Evolutionary conservation across 2,888 invertebrate species (phyloP), one percentile per base, ranked within the genome.

Genomic region (Embidobia sp.): DNA sequence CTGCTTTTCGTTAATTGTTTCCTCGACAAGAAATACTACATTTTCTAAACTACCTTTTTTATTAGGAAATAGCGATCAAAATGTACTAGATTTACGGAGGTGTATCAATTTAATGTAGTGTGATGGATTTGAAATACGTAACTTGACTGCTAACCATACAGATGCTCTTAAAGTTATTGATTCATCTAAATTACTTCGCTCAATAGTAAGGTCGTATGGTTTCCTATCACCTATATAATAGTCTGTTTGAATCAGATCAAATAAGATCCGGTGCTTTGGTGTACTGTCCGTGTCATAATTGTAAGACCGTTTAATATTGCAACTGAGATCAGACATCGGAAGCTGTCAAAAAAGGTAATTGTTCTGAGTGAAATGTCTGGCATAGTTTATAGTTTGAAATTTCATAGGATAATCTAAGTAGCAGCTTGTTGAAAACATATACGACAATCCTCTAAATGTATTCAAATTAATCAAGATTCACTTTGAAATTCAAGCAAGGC

Each of bases 111-210:
- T 19, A 26, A 31, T 57, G 18, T 29, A 13, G 15, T 8, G 10
- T 11, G 42, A 10, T 13, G 10, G 19, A 1, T 46, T 46, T 13
- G 46, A 44, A 27, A 26, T 26, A 29, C 13, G 33, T 22, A 44
- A 44, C 46, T 29, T 27, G 19, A 19, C 37, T 55, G 11, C 18
- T 10, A 18, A 18, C 35, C 10, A 22, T 19, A 37, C 10, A 48
- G 19, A 13, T 4, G 10, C 13, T 19, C 19, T 49, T 15, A 19
- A 49, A 29, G 19, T 27, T 63, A 63, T 48, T 29, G 63, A 49
- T 29, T 46, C 22, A 63, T 44, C 49, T 37, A 29, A 40, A 49
- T 63, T 27, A 40, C 29, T 49, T 35, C 18, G 18, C 19, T 63
- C 61, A 18, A 37, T 16, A 33, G 35, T 22, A 11, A 27, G 37